These are phyloP conservation scores for Campaea margaritaria DNA, from an alignment of 2,888 invertebrate species.

Conservation along the genomic window DNA sequence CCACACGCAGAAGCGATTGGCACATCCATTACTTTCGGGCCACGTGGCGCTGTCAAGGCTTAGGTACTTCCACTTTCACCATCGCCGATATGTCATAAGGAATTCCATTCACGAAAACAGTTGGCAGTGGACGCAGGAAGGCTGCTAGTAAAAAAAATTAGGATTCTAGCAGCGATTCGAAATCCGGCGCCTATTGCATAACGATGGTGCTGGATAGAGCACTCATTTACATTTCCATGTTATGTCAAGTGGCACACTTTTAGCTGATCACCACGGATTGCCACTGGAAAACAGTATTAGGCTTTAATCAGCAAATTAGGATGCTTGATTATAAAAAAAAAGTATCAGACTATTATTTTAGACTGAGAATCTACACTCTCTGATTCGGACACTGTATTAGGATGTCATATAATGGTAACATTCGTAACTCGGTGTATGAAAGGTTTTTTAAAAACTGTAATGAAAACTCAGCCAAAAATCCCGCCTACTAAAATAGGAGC, in stretches of 20 bases:
- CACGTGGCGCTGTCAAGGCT: constrained; percentile 40
- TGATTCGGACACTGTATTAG: too few species aligned
- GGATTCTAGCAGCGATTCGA: constrained; percentile 58
- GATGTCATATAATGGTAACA: too few species aligned
- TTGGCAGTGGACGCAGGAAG: constrained; percentile 59
- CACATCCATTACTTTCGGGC: constrained; percentile 43
- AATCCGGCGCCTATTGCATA: constrained; percentile 53
- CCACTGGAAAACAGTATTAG: neutral
- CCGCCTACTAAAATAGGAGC: neutral
- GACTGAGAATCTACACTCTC: too few species aligned
- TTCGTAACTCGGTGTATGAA: too few species aligned
- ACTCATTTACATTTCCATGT: constrained; percentile 17
- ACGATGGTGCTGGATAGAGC: constrained; percentile 37
- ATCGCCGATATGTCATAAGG: constrained; percentile 49
- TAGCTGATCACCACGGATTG: neutral
- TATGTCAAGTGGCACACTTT: constrained; percentile 16
- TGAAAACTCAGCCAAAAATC: neutral
- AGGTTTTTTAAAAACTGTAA: too few species aligned
- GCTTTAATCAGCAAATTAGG: neutral
- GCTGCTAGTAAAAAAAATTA: constrained; percentile 47
- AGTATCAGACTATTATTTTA: too few species aligned
- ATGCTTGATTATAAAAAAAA: too few species aligned
- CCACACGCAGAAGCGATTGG: constrained; percentile 54
- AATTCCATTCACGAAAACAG: constrained; percentile 63
- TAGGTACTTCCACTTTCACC: constrained; percentile 68